Conservation (phyloP, 92 coral and sea anemone species). For the Parazoanthus swiftii region DNA sequence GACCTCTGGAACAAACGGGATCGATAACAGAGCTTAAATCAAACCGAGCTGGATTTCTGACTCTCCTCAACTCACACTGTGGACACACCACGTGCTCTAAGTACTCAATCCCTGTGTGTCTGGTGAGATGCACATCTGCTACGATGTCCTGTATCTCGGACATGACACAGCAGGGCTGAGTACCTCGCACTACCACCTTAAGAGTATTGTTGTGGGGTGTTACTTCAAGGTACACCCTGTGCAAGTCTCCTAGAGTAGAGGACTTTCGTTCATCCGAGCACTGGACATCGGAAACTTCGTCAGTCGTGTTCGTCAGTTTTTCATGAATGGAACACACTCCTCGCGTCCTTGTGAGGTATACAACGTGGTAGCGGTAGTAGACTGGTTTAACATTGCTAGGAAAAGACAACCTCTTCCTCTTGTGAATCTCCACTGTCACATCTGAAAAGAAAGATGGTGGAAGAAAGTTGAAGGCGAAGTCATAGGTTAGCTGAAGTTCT, state of each 20-base stretch:
- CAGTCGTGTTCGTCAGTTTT: background rate
- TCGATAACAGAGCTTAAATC: background rate
- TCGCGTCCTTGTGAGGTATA: conserved; percentile 1
- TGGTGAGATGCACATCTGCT: background rate
- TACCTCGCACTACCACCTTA: conserved; percentile 24
- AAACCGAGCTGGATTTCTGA: conserved; percentile 25
- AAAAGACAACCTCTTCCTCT: conserved; percentile 25
- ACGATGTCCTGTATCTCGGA: conserved; percentile 22
- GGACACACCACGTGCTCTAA: conserved; percentile 27
- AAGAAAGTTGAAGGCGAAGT: conserved; percentile 24
- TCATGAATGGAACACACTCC: background rate
- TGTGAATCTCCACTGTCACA: conserved; percentile 33
- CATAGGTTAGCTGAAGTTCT: conserved; percentile 28
- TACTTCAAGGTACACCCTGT: conserved; percentile 41
- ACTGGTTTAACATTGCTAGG: conserved; percentile 5
- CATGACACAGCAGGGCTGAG: conserved; percentile 37
- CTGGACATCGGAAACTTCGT: background rate
- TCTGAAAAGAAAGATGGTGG: conserved; percentile 41
- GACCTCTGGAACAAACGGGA: conserved; percentile 22
- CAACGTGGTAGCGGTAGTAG: conserved; percentile 27
- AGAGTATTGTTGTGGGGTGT: conserved; percentile 28
- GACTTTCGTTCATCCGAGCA: background rate
- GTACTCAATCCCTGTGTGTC: conserved; percentile 1
- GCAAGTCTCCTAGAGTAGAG: background rate
- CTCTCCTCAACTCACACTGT: conserved; percentile 23